Base-by-base conservation (phyloP, 2,797 vertebrate species). In the Lepus oiostolus region DNA sequence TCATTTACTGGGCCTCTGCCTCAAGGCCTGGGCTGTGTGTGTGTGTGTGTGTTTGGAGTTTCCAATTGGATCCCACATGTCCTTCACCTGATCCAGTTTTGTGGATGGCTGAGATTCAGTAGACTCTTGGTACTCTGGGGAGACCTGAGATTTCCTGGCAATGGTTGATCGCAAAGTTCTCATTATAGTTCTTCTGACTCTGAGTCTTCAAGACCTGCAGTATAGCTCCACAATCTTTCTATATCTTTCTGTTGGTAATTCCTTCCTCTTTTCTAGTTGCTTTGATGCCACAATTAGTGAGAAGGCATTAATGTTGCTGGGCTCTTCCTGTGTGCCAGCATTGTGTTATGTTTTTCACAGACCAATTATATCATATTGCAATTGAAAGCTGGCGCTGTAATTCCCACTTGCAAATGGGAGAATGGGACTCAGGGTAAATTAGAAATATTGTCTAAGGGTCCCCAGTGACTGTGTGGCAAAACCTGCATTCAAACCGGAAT, bases 71-170 rank as follows among this genome's bases (percentile, higher is more conserved):
- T 50, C 22, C 26, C 7, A 79, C 14, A 17, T 84, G 42, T 28
- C 47, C 16, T 72, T 81, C n/a, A 87, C 81, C 91, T 42, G 50
- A 26, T 68, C 95, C 63, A 80, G 67, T 70, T 76, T 90, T 19
- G 8, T 26, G 21, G 77, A 32, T 21, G 75, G 35, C 82, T 92
- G 65, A 62, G 83, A 81, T 92, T 85, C 83, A 83, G 88, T 14
- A 30, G 28, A 85, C 5, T 72, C n/a, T 71, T 21, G 12, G 13
- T 85, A 32, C n/a, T 86, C 60, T 62, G 71, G 19, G 28, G 28
- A 79, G 75, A 35, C 50, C 19, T 30, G 82, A 54, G 62, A 85
- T 85, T 95, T 95, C 75, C 42, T 52, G 50, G 32, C 60, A 76
- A 94, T 95, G 16, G 26, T 72, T 81, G 16, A 42, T 67, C 10